Conservation (phyloP, 2,888 invertebrate genomes). For the Synanthedon vespiformis region DNA sequence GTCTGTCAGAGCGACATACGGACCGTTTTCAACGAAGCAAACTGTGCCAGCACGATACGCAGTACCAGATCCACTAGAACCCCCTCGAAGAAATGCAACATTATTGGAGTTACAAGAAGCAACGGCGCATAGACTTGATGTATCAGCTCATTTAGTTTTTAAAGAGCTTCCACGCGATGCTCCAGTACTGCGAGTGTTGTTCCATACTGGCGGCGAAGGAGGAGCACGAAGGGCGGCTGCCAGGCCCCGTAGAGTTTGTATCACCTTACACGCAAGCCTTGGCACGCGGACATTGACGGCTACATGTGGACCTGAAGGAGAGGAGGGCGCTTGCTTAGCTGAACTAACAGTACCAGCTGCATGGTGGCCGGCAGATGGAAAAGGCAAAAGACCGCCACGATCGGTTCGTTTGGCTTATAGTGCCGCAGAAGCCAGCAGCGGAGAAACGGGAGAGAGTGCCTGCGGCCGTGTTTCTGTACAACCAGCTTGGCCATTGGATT, state of each 20-base stretch:
- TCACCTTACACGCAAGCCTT: constrained; percentile 80
- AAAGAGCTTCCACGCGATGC: constrained; percentile 87
- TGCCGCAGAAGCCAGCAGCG: constrained; percentile 84
- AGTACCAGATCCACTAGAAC: constrained; percentile 85
- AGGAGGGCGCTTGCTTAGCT: constrained; percentile 92
- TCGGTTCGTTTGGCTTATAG: constrained; percentile 88
- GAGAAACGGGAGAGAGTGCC: constrained; percentile 75
- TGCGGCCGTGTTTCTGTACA: constrained; percentile 78
- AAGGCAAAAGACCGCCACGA: constrained; percentile 75
- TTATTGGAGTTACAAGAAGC: constrained; percentile 72
- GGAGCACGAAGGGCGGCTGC: constrained; percentile 80
- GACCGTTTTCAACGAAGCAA: constrained; percentile 95
- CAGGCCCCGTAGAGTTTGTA: constrained; percentile 82
- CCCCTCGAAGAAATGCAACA: constrained; percentile 69
- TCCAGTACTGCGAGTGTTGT: constrained; percentile 91
- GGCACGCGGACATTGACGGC: constrained; percentile 77
- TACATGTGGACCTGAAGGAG: constrained; percentile 93
- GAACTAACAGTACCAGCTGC: constrained; percentile 88
- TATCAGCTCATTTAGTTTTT: constrained; percentile 94
- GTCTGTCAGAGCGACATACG: constrained; percentile 91
- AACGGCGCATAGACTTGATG: constrained; percentile 83
- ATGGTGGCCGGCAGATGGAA: constrained; percentile 87
- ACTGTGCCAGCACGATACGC: constrained; percentile 91
- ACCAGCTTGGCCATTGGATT: constrained; percentile 74
- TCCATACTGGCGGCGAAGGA: constrained; percentile 90